A percentile compares a stretch with the other conserved stretches of the same genome.
phyloP scores from a whole-genome alignment of 2,797 vertebrate genomes.

The Myotis daubentonii region DNA sequence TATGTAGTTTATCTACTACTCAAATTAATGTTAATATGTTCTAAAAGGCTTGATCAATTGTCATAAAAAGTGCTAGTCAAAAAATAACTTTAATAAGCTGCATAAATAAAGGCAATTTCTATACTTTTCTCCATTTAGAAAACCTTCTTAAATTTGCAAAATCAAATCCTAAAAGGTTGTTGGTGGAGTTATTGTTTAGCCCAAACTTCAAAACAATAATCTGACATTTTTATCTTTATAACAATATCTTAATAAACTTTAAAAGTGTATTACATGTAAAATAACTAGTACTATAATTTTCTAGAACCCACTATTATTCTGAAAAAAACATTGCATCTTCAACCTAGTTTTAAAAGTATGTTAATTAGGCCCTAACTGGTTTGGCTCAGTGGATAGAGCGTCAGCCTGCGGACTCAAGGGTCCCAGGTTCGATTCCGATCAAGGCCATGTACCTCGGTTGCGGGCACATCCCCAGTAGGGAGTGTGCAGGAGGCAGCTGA shows the following conservation, averaged over 20 bases:
- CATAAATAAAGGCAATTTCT: background rate
- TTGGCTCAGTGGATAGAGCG: too few species aligned
- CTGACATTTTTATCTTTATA: background rate
- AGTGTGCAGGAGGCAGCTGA: too few species aligned
- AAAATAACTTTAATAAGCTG: slow-evolving; percentile 23
- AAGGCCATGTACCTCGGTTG: too few species aligned
- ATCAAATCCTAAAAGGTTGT: slow-evolving; percentile 15
- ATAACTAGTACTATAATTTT: slow-evolving; percentile 1
- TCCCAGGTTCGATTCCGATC: too few species aligned
- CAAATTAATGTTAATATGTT: background rate
- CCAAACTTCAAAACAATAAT: slow-evolving; percentile 42
- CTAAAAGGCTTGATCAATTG: background rate
- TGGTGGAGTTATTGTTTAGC: background rate
- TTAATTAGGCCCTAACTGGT: background rate
- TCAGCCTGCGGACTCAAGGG: too few species aligned
- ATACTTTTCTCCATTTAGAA: background rate
- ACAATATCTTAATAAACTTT: slow-evolving; percentile 38
- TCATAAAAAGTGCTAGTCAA: background rate
- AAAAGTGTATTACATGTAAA: background rate
- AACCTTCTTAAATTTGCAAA: slow-evolving; percentile 34
- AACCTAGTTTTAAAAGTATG: background rate
- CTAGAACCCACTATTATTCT: slow-evolving; percentile 65
- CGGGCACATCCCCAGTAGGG: too few species aligned
- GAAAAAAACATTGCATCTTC: slow-evolving; percentile 58
- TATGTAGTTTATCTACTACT: background rate